phyloP scores from a whole-genome alignment of 2,797 vertebrate species.

The Tokudaia muenninki region DNA sequence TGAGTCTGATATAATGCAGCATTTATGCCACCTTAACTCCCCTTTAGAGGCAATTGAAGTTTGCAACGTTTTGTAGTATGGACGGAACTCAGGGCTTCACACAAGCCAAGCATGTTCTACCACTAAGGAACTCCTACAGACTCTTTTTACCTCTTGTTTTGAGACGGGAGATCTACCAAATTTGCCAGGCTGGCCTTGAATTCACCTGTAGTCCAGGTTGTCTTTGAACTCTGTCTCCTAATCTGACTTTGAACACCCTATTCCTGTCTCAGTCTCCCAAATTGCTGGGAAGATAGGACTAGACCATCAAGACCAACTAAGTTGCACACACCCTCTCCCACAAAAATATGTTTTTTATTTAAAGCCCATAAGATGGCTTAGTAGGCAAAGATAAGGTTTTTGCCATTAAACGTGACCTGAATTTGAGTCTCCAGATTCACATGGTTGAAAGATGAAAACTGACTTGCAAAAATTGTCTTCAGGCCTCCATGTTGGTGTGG shows the following conservation, averaged over 20 bases:
- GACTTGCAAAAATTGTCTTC: neutral
- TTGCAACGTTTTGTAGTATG: neutral
- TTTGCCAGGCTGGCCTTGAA: neutral
- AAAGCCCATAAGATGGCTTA: neutral
- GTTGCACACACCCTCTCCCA: neutral
- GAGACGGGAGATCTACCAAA: neutral
- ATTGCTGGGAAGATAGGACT: no score
- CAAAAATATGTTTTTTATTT: neutral
- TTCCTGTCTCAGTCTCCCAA: neutral
- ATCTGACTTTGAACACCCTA: neutral
- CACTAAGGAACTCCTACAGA: neutral
- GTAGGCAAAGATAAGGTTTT: neutral
- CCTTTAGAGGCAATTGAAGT: slow-evolving; percentile 35
- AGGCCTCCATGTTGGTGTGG: neutral
- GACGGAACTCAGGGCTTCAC: neutral
- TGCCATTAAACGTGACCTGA: neutral
- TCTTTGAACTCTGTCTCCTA: neutral
- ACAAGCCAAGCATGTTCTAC: neutral
- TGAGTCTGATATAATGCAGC: neutral
- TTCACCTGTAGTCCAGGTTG: neutral
- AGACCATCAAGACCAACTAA: neutral
- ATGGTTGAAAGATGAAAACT: neutral
- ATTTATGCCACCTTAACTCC: slow-evolving; percentile 8
- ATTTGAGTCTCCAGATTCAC: neutral
- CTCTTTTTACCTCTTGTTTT: neutral